Evolutionary conservation across 2,888 invertebrate species (phyloP).

Genomic region (Catocala nupta): DNA sequence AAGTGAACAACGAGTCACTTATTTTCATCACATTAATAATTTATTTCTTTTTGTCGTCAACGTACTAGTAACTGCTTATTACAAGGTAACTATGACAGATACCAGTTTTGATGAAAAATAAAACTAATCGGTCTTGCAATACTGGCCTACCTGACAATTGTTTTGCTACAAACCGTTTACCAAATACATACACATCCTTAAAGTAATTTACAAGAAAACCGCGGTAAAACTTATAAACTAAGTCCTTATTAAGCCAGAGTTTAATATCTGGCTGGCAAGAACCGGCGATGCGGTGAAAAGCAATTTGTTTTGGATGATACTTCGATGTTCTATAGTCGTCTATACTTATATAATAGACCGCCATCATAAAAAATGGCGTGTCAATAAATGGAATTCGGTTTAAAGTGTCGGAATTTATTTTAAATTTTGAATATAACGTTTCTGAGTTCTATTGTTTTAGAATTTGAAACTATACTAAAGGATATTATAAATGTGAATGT

Average conservation of each 20-base stretch:
- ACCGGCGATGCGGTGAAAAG: slow-evolving; percentile 31
- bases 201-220: slow-evolving; percentile 42
- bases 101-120: too few relatives aligned
- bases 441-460: background rate
- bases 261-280: slow-evolving; percentile 41
- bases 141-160: too few relatives aligned
- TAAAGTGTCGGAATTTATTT: background rate
- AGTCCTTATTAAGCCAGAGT: slow-evolving; percentile 42
- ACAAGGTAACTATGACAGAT: too few relatives aligned
- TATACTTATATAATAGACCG: slow-evolving; percentile 4
- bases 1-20: too few relatives aligned
- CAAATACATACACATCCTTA: background rate
- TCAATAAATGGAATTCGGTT: background rate
- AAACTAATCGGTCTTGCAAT: too few relatives aligned
- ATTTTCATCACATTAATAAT: too few relatives aligned
- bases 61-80: too few relatives aligned
- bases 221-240: slow-evolving; percentile 44
- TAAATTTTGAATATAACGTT: background rate
- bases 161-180: too few relatives aligned
- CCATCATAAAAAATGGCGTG: background rate
- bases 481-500: too few relatives aligned
- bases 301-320: slow-evolving; percentile 34
- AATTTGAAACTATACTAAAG: too few relatives aligned
- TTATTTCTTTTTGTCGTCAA: too few relatives aligned
- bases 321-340: slow-evolving; percentile 13